phyloP scores from a whole-genome alignment of 2,113 vertebrate genomes.

The Epinephelus fuscoguttatus region DNA sequence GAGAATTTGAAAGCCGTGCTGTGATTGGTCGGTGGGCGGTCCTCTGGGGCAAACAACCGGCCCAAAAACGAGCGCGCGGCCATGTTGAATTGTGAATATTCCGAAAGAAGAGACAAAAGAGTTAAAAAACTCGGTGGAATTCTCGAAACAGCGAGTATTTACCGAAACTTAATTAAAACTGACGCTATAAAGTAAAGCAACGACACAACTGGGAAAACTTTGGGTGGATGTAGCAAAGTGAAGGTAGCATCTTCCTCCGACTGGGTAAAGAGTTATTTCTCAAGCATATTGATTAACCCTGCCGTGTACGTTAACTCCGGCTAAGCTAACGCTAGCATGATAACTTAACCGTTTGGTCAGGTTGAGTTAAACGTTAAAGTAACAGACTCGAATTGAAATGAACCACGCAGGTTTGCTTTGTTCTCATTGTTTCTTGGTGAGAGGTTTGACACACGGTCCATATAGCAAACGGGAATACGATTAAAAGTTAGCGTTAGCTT shows the following conservation, averaged over 20 bases:
- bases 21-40: conserved; percentile 71
- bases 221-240: not conserved
- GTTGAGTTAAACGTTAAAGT: conserved; percentile 4
- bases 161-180: conserved; percentile 3
- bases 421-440: not conserved
- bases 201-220: conserved; percentile 16
- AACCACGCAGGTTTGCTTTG: not conserved
- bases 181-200: not conserved
- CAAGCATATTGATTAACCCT: not conserved
- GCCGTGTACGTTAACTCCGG: not conserved
- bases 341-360: not conserved
- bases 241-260: conserved; percentile 27
- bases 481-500: not conserved
- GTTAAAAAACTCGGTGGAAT: conserved; percentile 39
- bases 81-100: conserved; percentile 77
- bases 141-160: conserved; percentile 33
- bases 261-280: not conserved
- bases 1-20: conserved; percentile 53
- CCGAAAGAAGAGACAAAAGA: conserved; percentile 74
- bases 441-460: not conserved
- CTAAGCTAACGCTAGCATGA: conserved; percentile 51
- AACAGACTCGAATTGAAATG: not conserved
- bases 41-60: conserved; percentile 40
- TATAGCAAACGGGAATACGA: too few relatives aligned
- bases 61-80: conserved; percentile 72